Conservation (phyloP, 2,113 vertebrate species). For the Paramormyrops kingsleyae region DNA sequence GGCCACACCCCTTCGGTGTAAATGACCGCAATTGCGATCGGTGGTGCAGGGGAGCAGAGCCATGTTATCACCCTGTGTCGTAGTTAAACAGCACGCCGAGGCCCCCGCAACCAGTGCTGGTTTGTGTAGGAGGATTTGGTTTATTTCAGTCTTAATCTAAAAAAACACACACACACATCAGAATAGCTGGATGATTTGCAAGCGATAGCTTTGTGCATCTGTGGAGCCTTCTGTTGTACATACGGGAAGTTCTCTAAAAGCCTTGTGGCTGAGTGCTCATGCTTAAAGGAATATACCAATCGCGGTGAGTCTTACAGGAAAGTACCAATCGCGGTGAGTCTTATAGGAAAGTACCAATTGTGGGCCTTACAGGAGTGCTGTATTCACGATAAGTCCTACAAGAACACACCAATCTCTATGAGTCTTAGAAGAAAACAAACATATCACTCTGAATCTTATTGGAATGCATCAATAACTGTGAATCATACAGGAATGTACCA, state of each 20-base stretch:
- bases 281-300: neutral
- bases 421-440: neutral
- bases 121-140: neutral
- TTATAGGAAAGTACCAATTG: neutral
- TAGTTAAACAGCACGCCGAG: neutral
- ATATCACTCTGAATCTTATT: neutral
- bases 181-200: neutral
- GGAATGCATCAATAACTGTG: neutral
- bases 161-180: neutral
- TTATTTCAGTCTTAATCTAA: neutral
- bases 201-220: neutral
- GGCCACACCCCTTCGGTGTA: neutral
- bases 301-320: neutral
- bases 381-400: neutral
- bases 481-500: neutral
- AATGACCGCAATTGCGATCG: neutral
- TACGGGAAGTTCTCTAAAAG: neutral
- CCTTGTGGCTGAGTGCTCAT: neutral
- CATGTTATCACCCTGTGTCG: constrained; percentile 14
- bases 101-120: neutral
- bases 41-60: neutral
- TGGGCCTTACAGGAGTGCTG: neutral
- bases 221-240: neutral
- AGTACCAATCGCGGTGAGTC: neutral
- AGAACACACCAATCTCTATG: neutral